Conservation (phyloP, 1,140 invertebrate species). For the Forficula auricularia region DNA sequence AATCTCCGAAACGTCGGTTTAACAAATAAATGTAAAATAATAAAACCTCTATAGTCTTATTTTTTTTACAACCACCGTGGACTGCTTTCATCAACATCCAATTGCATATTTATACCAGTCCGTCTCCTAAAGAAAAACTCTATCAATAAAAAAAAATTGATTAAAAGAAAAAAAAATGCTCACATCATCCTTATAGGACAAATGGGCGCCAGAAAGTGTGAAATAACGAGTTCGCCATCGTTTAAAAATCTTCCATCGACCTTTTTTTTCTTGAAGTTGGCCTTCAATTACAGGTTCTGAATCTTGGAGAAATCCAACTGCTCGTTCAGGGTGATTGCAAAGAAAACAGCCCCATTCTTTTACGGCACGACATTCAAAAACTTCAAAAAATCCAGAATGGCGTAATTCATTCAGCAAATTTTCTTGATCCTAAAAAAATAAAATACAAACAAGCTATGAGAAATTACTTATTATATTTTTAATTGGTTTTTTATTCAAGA, state of each 20-base stretch:
- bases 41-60: too few species aligned
- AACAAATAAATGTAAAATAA: too few species aligned
- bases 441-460: constrained; percentile 13
- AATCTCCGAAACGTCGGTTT: too few species aligned
- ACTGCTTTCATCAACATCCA: too few species aligned
- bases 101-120: too few species aligned
- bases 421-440: constrained; percentile 83
- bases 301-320: constrained; percentile 59
- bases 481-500: too few species aligned
- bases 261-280: constrained; percentile 87
- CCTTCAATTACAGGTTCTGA: constrained; percentile 68
- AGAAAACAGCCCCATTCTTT: constrained; percentile 69
- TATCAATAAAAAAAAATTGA: too few species aligned
- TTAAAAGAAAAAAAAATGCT: too few species aligned
- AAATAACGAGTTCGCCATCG: constrained; percentile 86
- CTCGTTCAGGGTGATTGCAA: constrained; percentile 78
- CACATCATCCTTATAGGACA: constrained; percentile 73
- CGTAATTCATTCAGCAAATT: constrained; percentile 66
- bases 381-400: constrained; percentile 76
- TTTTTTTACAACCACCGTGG: too few species aligned
- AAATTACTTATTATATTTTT: too few species aligned
- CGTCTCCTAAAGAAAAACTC: too few species aligned
- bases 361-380: constrained; percentile 54
- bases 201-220: constrained; percentile 74
- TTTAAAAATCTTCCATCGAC: constrained; percentile 75